Evolutionary conservation across 2,888 invertebrate genomes (phyloP).

Genomic region (Acronicta psi): DNA sequence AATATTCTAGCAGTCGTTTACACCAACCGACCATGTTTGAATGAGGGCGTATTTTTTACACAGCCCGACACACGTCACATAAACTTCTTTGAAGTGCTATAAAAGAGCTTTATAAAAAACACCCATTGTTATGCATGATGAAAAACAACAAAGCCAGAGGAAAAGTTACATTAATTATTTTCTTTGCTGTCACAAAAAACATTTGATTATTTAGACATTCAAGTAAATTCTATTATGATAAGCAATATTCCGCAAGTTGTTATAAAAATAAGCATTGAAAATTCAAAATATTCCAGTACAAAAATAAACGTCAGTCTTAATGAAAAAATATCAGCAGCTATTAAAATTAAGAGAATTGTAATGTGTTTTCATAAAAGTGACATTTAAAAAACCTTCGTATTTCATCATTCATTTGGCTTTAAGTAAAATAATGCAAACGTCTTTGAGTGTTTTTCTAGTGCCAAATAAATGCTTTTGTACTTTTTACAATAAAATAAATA

Average conservation of each 20-base stretch:
- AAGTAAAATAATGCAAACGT: conserved; percentile 4
- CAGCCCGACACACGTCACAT: conserved; percentile 17
- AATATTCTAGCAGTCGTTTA: conserved; percentile 1
- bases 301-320: conserved; percentile 25
- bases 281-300: conserved; percentile 24
- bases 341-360: conserved; percentile 30
- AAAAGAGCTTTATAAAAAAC: conserved; percentile 14
- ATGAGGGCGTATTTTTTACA: conserved; percentile 8
- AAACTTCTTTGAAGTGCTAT: conserved; percentile 25
- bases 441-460: neutral
- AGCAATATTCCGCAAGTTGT: conserved; percentile 1
- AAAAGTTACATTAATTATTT: conserved; percentile 5
- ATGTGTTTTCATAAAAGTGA: conserved; percentile 47
- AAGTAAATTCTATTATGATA: neutral
- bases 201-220: neutral
- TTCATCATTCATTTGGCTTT: conserved; percentile 22
- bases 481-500: conserved; percentile 4
- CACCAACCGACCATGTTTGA: conserved; percentile 1
- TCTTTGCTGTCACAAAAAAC: neutral
- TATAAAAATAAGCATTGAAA: conserved; percentile 9
- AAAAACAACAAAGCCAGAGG: conserved; percentile 21
- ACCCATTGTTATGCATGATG: conserved; percentile 26
- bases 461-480: neutral
- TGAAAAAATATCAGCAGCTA: conserved; percentile 30
- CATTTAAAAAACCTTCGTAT: conserved; percentile 16